Base-by-base conservation (phyloP, 2,888 invertebrate genomes). In the Trachelus iudaicus region DNA sequence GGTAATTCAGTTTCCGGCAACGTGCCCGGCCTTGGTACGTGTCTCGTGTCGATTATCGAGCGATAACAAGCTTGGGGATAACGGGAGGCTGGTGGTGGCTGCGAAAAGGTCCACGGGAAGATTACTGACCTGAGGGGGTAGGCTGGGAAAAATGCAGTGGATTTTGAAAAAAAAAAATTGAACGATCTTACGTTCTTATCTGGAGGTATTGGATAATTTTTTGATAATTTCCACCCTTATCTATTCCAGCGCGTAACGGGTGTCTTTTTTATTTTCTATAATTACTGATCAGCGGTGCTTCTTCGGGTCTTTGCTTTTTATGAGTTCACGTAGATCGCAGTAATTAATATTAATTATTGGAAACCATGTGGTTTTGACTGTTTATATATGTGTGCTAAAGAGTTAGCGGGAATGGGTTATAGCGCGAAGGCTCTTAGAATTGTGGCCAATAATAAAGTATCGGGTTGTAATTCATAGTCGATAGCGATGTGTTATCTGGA, bases 21-120 rank as follows among this genome's bases (percentile, higher is more conserved):
- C 87, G 86, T 87, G 84, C 83, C 79, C 82, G 83, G 83, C 82
- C 75, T 77, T 78, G 80, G 80, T 87, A 87, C 87, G 87, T 87
- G 87, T 86, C 86, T 84, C 85, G 86, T 84, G 85, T 87, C 87
- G 88, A 89, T 87, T 89, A 88, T 88, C 84, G 86, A 87, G 85
- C 85, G 87, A 88, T 87, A 88, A 87, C 87, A 86, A 87, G 87
- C 85, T 84, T 80, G 80, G 82, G 83, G 82, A 85, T 86, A 85
- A 84, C 83, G 81, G 83, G 82, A 81, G 75, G 81, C 77, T 82
- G 3, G 12, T 12, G 81, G 79, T 73, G 76, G 77, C 74, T 37
- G 75, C 73, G 81, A 71, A 34, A 71, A 13, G 71, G 71, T 31
- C 71, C 71, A 31, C 12, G 33, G 12, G 9, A 71, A 15, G 33